Percentiles rank a stretch among this genome's conserved stretches.
These are phyloP conservation scores for Prosopocoilus inquinatus DNA, from an alignment of 2,888 invertebrate genomes.

Conservation along the genomic window DNA sequence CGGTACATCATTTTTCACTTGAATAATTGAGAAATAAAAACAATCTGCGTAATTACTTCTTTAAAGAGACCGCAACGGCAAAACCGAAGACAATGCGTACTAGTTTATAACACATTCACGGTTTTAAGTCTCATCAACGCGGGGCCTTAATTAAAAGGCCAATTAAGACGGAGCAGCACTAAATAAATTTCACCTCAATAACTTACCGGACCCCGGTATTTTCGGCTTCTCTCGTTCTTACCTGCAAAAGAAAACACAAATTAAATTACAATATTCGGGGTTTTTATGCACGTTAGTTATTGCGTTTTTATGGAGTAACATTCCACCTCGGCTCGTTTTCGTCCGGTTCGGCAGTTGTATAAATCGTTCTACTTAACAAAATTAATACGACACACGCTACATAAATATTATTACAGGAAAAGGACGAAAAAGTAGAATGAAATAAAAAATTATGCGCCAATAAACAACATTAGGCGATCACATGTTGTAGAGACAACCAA, in stretches of 20 bases:
- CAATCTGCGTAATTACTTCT: no score
- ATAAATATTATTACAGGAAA: slow-evolving; percentile 22
- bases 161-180: slow-evolving; percentile 9
- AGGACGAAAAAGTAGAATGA: slow-evolving; percentile 7
- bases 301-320: slow-evolving; percentile 42
- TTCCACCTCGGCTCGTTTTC: slow-evolving; percentile 35
- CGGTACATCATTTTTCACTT: no score
- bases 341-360: slow-evolving; percentile 30
- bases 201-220: slow-evolving; percentile 13
- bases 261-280: slow-evolving; percentile 38
- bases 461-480: no score
- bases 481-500: no score
- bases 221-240: slow-evolving; percentile 25
- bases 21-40: no score
- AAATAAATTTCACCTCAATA: slow-evolving; percentile 11
- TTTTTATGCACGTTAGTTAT: slow-evolving; percentile 40
- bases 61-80: no score
- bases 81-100: no score
- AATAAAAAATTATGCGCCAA: no score
- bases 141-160: slow-evolving; percentile 10
- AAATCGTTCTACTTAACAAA: slow-evolving; percentile 38
- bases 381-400: slow-evolving; percentile 33
- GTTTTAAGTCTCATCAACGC: no score
- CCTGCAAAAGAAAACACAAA: slow-evolving; percentile 36
- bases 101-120: no score